A percentile compares a stretch with the other conserved stretches of the same genome.
phyloP scores from a whole-genome alignment of 2,797 vertebrate species.

The Periophthalmus magnuspinnatus region DNA sequence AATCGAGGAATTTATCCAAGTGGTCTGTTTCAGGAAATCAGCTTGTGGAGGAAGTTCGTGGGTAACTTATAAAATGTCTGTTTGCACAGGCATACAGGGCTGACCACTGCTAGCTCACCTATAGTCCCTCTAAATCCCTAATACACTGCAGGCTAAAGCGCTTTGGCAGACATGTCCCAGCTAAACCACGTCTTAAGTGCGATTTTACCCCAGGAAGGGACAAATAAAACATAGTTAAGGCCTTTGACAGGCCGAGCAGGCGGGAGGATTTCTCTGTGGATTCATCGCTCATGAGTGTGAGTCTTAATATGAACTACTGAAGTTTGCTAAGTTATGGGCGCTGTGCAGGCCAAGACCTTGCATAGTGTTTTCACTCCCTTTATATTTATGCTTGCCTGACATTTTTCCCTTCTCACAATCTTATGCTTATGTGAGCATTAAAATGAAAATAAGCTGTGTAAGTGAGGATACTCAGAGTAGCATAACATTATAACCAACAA shows the following conservation, averaged over 20 bases:
- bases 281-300: conserved; percentile 69
- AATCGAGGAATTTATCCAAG: conserved; percentile 36
- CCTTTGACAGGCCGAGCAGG: conserved; percentile 31
- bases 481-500: not conserved
- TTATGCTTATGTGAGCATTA: conserved; percentile 49
- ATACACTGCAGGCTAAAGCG: conserved; percentile 13
- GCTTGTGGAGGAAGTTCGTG: conserved; percentile 37
- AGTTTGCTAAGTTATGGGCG: conserved; percentile 74
- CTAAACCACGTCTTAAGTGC: conserved; percentile 35
- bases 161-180: conserved; percentile 25
- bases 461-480: not conserved
- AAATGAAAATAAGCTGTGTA: conserved; percentile 18
- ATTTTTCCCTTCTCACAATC: conserved; percentile 48
- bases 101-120: conserved; percentile 6
- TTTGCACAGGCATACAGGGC: conserved; percentile 15
- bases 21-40: conserved; percentile 41
- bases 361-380: conserved; percentile 72
- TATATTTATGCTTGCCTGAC: conserved; percentile 66
- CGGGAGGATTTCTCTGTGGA: conserved; percentile 46
- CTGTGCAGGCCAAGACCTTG: conserved; percentile 63
- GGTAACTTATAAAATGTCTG: conserved; percentile 10
- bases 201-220: conserved; percentile 48
- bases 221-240: conserved; percentile 40
- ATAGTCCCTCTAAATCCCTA: not conserved
- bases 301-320: conserved; percentile 58